These are phyloP conservation scores for Oncopeltus fasciatus DNA, from an alignment of 1,140 invertebrate genomes.

Conservation along the genomic window DNA sequence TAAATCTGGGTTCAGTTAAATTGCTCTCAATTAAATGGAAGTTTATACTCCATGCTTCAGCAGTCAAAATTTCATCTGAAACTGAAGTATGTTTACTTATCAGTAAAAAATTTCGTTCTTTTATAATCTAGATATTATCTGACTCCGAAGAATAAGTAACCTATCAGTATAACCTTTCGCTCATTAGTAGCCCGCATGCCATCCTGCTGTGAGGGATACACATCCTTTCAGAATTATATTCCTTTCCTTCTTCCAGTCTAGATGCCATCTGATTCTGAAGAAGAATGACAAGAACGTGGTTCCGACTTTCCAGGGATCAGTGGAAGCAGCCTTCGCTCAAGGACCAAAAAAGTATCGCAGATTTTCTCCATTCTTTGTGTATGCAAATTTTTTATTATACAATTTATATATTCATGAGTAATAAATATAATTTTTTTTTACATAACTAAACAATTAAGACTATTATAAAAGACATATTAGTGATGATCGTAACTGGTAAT, in stretches of 20 bases:
- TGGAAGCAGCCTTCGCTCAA: not conserved
- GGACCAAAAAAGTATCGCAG: not conserved
- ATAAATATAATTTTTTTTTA: not conserved
- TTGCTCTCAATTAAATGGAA: too few relatives aligned
- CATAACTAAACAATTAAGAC: not conserved
- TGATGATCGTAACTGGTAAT: not conserved
- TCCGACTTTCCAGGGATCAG: not conserved
- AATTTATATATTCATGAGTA: too few relatives aligned
- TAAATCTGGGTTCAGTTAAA: too few relatives aligned
- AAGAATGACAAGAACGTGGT: not conserved
- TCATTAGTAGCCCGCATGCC: not conserved
- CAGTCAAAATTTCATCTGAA: not conserved
- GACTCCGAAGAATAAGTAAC: not conserved
- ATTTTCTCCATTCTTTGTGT: not conserved
- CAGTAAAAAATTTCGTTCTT: too few relatives aligned
- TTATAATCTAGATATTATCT: not conserved
- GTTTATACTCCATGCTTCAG: not conserved
- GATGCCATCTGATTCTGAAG: not conserved
- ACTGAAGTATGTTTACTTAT: too few relatives aligned
- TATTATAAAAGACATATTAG: not conserved
- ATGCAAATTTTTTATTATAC: not conserved
- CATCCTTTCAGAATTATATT: not conserved
- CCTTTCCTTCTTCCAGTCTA: not conserved
- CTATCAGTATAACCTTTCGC: not conserved
- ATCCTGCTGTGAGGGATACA: not conserved